Evolutionary conservation across 2,797 vertebrate species (phyloP).

Genomic region (Gallinago solitaria): DNA sequence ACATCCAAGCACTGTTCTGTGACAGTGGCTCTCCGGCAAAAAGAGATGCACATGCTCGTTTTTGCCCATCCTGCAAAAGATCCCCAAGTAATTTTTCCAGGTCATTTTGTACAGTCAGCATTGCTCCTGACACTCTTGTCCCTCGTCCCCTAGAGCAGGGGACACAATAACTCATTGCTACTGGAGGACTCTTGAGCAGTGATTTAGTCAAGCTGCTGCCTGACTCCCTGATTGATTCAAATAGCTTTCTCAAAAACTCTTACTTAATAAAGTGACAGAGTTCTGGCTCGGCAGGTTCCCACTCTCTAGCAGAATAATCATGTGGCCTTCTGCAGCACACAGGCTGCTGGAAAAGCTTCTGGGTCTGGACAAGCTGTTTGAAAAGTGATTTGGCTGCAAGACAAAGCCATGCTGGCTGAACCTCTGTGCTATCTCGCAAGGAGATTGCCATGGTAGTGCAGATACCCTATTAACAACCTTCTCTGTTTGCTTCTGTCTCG

Average conservation of each 20-base stretch:
- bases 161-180: slow-evolving; percentile 17
- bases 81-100: slow-evolving; percentile 26
- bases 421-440: neutral
- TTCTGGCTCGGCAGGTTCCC: slow-evolving; percentile 23
- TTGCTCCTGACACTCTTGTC: slow-evolving; percentile 30
- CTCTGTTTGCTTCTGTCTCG: neutral
- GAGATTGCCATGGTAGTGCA: neutral
- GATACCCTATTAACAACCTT: neutral
- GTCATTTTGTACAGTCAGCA: slow-evolving; percentile 35
- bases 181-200: slow-evolving; percentile 21
- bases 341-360: slow-evolving; percentile 20
- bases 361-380: neutral
- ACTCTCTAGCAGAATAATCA: slow-evolving; percentile 25
- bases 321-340: neutral
- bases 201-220: slow-evolving; percentile 55
- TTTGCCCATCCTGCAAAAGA: neutral
- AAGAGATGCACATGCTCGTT: neutral
- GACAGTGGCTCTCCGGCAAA: slow-evolving; percentile 10
- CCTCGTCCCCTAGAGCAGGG: slow-evolving; percentile 8
- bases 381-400: neutral
- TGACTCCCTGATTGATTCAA: slow-evolving; percentile 66
- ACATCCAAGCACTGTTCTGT: slow-evolving; percentile 18
- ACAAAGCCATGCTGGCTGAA: neutral
- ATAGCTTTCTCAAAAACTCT: slow-evolving; percentile 45
- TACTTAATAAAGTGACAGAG: slow-evolving; percentile 36